Base-by-base conservation (phyloP, 2,888 invertebrate species). In the Callyntrura sp. region DNA sequence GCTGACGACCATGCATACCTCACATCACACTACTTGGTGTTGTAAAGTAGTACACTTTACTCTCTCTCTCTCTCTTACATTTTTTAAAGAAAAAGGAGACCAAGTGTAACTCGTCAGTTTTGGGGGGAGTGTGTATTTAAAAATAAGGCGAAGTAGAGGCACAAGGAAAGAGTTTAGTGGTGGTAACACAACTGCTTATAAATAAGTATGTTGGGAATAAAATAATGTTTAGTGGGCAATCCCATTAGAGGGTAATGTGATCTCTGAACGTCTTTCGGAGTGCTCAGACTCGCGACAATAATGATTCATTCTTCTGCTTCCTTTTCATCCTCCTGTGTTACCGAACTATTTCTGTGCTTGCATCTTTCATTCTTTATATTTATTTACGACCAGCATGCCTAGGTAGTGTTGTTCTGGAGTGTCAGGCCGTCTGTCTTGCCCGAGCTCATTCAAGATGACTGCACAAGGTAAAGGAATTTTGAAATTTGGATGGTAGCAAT, bases 241-340 rank as follows among this genome's bases (percentile, higher is more conserved):
- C 73, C 88, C 65, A 82, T 82, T 65, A 82, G 45, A 65, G 82
- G 82, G 79, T 89, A 89, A 89, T 89, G 84, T 82, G 88, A 84
- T 84, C 88, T 78, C 79, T 70, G 83, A 85, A 60, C 35, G 85
- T 79, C 51, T 84, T 85, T 81, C 86, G 11, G 79, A 81, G 79
- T 55, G 51, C 68, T 86, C 78, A 35, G 57, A 79, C 57, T 86
- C 78, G 68, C 79, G 86, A 86, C 86, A 86, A 86, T 86, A 86
- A 86, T 86, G 86, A 86, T 81, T 60, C 81, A 86, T 86, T 86
- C 79, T 86, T 86, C 78, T 86, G 78, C 78, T 55, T 79, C 60
- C 57, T 79, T 60, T 60, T 57, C 60, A 35, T 57, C 60, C 28
- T 79, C 17, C 23, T 9, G 79, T 79, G 78, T 55, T 82, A 48